Base-by-base conservation (phyloP, 2,113 vertebrate genomes). In the Meles meles region DNA sequence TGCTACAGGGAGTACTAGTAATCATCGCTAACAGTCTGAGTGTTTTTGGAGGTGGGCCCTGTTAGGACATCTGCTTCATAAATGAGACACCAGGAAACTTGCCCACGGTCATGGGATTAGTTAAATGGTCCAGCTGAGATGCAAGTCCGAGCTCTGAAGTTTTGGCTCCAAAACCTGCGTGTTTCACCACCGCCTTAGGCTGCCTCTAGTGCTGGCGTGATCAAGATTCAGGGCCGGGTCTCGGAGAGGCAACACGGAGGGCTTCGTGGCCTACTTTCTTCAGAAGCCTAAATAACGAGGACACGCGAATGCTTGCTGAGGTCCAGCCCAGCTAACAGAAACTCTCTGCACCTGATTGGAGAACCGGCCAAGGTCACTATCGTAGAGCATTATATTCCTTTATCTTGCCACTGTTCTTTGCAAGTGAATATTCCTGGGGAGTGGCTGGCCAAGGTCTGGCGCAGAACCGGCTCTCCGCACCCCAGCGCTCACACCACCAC, bases 381-480 rank as follows among this genome's bases (percentile, higher is more conserved):
- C 6, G 6, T 3, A 55, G 47, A 37, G 34, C 10, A 14, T 63
- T 17, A n/a, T 5, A 13, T 25, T 34, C n/a, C 63, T 57, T 81
- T 34, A 39, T 34, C 29, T 47, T 25, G 34, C 21, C 34, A n/a
- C 79, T 85, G 59, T 47, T 65, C n/a, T 57, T 55, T 82, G 90
- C 37, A 21, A 25, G 63, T n/a, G 55, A 71, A 39, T 21, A 57
- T 29, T 61, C 49, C 34, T 25, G 5, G 65, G 47, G 65, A 27
- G 63, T 8, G 44, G n/a, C 11, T 39, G 65, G 15, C 67, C 25
- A 39, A 37, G n/a, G 34, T 39, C 67, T 25, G 47, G 34, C 2
- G 13, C n/a, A 31, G 25, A 31, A 18, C 12, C 6, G 39, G n/a
- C 23, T 11, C 6, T 10, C 47, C 11, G 3, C 1, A 1, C 31